Evolutionary conservation across 1,140 invertebrate genomes (phyloP).

Genomic region (Phocides pigmalion): DNA sequence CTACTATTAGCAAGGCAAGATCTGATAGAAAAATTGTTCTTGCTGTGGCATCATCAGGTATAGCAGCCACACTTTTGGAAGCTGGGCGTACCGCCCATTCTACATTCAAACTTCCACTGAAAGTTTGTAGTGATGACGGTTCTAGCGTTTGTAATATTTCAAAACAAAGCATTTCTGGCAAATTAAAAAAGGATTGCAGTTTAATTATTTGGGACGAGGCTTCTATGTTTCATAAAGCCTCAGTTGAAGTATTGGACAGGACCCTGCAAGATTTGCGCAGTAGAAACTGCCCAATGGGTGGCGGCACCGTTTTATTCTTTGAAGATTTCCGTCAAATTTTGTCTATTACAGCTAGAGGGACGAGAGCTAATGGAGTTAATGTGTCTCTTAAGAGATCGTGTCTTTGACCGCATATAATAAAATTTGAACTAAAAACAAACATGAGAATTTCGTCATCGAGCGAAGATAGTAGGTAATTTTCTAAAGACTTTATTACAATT

Average conservation of each 20-base stretch:
- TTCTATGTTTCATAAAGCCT: conserved; percentile 57
- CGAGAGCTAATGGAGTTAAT: conserved; percentile 76
- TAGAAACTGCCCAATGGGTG: conserved; percentile 45
- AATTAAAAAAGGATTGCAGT: conserved; percentile 60
- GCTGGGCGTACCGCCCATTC: conserved; percentile 80
- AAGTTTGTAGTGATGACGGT: conserved; percentile 33
- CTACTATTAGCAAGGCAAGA: conserved; percentile 58
- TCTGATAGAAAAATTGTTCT: conserved; percentile 61
- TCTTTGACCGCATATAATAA: too few relatives aligned
- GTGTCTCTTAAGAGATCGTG: conserved; percentile 56
- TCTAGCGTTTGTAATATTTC: conserved; percentile 31
- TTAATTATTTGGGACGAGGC: conserved; percentile 18
- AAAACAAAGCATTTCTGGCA: conserved; percentile 34
- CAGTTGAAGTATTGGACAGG: conserved; percentile 66
- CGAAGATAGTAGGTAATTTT: too few relatives aligned
- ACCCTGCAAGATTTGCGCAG: conserved; percentile 60
- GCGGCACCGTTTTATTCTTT: conserved; percentile 65
- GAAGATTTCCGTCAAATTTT: conserved; percentile 84
- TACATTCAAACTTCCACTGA: conserved; percentile 49
- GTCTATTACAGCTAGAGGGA: conserved; percentile 75
- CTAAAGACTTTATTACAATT: too few relatives aligned
- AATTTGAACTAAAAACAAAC: too few relatives aligned
- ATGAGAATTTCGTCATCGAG: too few relatives aligned
- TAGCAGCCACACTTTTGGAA: conserved; percentile 81
- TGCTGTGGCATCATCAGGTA: conserved; percentile 82